Conservation (phyloP, 2,888 invertebrate genomes). For the Rotaria socialis region DNA sequence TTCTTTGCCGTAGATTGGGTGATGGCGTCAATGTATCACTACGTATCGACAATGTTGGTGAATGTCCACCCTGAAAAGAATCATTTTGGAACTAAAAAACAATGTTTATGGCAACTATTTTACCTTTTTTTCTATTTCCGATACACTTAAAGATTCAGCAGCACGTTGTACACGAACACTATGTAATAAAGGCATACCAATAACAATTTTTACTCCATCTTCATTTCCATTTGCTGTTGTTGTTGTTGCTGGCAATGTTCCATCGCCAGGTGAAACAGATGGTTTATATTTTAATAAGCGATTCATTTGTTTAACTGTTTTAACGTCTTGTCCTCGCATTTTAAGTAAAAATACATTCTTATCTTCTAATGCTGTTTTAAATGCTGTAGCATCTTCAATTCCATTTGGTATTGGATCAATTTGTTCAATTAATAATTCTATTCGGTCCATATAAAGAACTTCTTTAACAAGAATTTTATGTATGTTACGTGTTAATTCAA, state of each 20-base stretch:
- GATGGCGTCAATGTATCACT: not conserved
- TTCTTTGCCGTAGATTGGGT: not conserved
- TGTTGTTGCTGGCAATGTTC: not conserved
- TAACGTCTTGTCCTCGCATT: not conserved
- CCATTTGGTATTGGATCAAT: not conserved
- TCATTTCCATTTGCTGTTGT: not conserved
- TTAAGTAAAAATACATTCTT: slow-evolving; percentile 9
- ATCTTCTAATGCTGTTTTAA: not conserved
- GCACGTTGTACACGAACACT: not conserved
- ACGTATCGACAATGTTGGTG: not conserved
- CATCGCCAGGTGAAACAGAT: not conserved
- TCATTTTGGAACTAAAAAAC: not conserved
- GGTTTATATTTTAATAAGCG: not conserved
- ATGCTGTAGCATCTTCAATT: not conserved
- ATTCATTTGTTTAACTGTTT: not conserved
- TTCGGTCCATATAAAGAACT: not conserved
- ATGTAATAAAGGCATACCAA: not conserved
- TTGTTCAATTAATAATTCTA: not conserved
- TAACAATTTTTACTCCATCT: not conserved
- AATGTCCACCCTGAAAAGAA: not conserved
- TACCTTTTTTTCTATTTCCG: not conserved
- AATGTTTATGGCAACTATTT: not conserved
- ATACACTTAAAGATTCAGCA: not conserved
- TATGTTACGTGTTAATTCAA: not conserved
- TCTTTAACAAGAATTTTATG: not conserved